Evolutionary conservation across 1,140 invertebrate species (phyloP).

Genomic region (Brachionus paranguensis): DNA sequence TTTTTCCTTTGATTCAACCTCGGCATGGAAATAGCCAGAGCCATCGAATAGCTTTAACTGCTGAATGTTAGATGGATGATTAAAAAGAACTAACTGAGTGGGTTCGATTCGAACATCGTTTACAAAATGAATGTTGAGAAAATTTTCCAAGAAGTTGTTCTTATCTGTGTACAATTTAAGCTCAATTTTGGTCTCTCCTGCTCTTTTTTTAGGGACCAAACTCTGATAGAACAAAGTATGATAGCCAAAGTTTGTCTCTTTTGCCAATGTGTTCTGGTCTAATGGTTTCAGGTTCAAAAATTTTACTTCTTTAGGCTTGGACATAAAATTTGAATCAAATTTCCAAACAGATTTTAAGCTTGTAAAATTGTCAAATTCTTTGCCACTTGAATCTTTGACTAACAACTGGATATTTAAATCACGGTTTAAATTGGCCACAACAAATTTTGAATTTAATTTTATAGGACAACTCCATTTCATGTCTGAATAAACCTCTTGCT

Average conservation of each 20-base stretch:
- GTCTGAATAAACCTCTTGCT: not conserved
- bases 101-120: not conserved
- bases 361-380: constrained; percentile 10
- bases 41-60: not conserved
- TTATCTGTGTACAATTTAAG: not conserved
- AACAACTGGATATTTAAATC: not conserved
- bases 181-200: not conserved
- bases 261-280: not conserved
- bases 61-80: constrained; percentile 13
- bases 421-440: not conserved
- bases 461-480: constrained; percentile 9
- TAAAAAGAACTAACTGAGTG: not conserved
- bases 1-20: not conserved
- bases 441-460: not conserved
- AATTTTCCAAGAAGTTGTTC: not conserved
- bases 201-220: not conserved
- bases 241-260: not conserved
- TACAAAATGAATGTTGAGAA: not conserved
- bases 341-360: constrained; percentile 9
- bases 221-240: not conserved
- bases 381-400: not conserved
- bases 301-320: not conserved
- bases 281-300: not conserved
- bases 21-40: constrained; percentile 6
- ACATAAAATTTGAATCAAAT: not conserved